These are phyloP conservation scores for Drosophila bipectinata DNA, from an alignment of 1,140 invertebrate species.

Conservation along the genomic window DNA sequence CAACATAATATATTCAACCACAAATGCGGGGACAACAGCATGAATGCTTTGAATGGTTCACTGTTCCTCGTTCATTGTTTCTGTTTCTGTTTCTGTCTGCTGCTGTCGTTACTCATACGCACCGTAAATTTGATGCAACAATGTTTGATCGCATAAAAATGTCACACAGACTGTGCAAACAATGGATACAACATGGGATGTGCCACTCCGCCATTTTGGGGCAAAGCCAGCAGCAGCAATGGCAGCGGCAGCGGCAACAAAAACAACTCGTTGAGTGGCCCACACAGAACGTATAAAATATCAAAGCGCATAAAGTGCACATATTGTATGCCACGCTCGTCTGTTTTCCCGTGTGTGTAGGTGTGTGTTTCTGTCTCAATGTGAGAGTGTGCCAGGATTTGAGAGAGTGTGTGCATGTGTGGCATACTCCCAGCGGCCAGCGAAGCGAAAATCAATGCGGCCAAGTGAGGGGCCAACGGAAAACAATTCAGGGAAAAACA, in stretches of 20 bases:
- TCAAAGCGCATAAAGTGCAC: constrained; percentile 76
- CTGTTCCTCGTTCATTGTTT: constrained; percentile 4
- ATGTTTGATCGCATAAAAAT: constrained; percentile 78
- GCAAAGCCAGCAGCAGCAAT: neutral
- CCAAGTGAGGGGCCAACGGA: constrained; percentile 16
- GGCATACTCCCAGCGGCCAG: constrained; percentile 18
- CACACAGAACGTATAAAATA: constrained; percentile 65
- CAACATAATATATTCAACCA: constrained; percentile 59
- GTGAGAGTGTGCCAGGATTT: neutral
- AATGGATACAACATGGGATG: constrained; percentile 52
- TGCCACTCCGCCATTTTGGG: constrained; percentile 14
- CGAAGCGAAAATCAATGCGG: constrained; percentile 66
- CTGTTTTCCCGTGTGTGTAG: neutral
- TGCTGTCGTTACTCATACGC: constrained; percentile 75
- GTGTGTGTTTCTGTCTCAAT: constrained; percentile 10
- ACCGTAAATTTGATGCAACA: constrained; percentile 81
- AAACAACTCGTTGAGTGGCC: constrained; percentile 56
- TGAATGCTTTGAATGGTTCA: constrained; percentile 48
- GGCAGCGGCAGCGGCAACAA: neutral
- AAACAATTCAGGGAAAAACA: constrained; percentile 24
- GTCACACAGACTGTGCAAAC: constrained; percentile 75
- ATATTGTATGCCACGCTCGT: constrained; percentile 63
- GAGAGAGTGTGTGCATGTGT: neutral
- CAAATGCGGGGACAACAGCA: constrained; percentile 44
- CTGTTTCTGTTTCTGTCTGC: constrained; percentile 10